Evolutionary conservation across 2,113 vertebrate species (phyloP).

Genomic region (Phalacrocorax pelagicus): DNA sequence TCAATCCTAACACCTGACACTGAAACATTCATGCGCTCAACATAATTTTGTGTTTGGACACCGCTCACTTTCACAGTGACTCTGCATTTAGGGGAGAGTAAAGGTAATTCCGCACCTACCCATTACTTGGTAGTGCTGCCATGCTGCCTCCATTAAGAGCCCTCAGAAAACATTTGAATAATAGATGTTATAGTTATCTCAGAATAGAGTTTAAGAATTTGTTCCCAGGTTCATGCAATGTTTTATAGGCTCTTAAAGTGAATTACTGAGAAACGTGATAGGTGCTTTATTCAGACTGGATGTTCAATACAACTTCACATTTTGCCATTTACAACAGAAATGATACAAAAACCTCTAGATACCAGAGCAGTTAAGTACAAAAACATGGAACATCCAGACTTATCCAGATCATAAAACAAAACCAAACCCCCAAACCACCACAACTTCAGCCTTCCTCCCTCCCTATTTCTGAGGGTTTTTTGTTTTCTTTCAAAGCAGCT

Average conservation of each 20-base stretch:
- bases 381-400: not conserved
- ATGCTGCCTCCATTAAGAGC: not conserved
- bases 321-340: constrained; percentile 11
- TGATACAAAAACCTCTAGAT: constrained; percentile 13
- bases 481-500: not conserved
- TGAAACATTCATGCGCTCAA: not conserved
- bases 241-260: not conserved
- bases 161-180: not conserved
- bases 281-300: constrained; percentile 11
- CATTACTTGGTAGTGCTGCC: not conserved
- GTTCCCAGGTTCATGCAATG: not conserved
- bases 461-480: not conserved
- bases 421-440: not conserved
- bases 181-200: not conserved
- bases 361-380: not conserved
- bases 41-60: not conserved
- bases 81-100: not conserved
- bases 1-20: not conserved
- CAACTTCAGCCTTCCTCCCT: not conserved
- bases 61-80: not conserved
- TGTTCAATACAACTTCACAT: not conserved
- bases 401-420: not conserved
- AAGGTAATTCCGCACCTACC: not conserved
- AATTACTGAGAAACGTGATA: not conserved
- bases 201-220: not conserved